Base-by-base conservation (phyloP, 2,113 vertebrate species). In the Alces alces region DNA sequence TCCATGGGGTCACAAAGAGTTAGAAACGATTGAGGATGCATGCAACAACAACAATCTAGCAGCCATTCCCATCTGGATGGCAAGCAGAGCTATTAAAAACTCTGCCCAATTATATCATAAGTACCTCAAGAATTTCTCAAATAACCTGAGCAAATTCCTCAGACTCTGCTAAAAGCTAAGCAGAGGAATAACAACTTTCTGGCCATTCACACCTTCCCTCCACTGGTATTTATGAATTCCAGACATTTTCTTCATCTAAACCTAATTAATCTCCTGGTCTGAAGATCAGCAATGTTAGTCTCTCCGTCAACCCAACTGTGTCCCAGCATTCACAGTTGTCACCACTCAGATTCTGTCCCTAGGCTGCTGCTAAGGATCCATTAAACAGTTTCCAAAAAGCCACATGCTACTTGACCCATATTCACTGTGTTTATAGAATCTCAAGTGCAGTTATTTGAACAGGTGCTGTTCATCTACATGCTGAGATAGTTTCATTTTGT, bases 81-180 rank as follows among this genome's bases (percentile, higher is more conserved):
- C 21, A 86, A 64, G 84, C 55, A 23, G 61, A 84, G n/a, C 73
- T 96, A 43, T 70, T 70, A 47, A 82, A 91, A 83, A 5, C 14
- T 89, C 92, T 80, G 64, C 30, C 52, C 66, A 27, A 92, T 92
- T 73, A 23, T 50, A 66, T 76, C 82, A 13, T 83, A 89, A 83
- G 39, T 25, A 91, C 50, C 61, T 64, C 43, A 92, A 91, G 60
- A 94, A 95, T 97, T 95, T 97, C 83, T 93, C 47, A 55, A 88
- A 86, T 52, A 78, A 82, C 61, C 70, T 58, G 66, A 36, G 47
- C 23, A 89, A 86, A 97, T 96, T 84, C 91, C 57, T 84, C 39
- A 87, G 86, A 57, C 17, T 50, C 33, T 64, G 58, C 47, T 66
- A 45, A 94, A 87, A 84, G 55, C 47, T 36, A 97, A 61, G 16